These are phyloP conservation scores for Anoplolepis gracilipes DNA, from an alignment of 1,140 invertebrate genomes.

Conservation along the genomic window DNA sequence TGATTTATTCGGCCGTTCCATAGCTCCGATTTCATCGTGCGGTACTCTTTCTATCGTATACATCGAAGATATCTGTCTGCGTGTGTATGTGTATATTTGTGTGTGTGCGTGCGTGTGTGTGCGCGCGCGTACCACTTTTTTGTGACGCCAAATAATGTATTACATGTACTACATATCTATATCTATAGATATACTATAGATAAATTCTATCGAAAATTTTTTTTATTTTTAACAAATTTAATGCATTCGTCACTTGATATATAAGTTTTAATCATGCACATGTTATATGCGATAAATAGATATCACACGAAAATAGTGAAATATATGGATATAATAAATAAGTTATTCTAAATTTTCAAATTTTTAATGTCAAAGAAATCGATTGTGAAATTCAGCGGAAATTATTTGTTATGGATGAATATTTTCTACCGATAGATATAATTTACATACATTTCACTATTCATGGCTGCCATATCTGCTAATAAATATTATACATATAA, in stretches of 20 bases:
- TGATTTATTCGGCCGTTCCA: conserved; percentile 29
- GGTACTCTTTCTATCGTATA: neutral
- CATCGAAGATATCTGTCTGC: too few species aligned
- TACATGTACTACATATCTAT: neutral
- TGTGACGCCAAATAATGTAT: neutral
- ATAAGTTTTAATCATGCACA: too few species aligned
- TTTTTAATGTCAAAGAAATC: neutral
- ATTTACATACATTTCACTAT: too few species aligned
- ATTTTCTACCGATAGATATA: too few species aligned
- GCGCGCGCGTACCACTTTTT: neutral
- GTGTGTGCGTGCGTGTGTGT: neutral
- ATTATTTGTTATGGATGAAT: neutral
- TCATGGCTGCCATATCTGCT: neutral
- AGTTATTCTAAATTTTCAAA: too few species aligned
- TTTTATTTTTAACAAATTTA: too few species aligned
- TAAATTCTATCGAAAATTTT: neutral
- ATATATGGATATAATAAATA: too few species aligned
- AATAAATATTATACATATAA: neutral
- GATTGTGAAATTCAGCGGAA: neutral
- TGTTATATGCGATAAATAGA: too few species aligned
- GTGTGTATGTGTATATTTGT: too few species aligned
- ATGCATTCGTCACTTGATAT: too few species aligned
- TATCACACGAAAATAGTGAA: too few species aligned
- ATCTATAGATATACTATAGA: neutral
- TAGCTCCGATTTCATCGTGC: conserved; percentile 15